phyloP scores from a whole-genome alignment of 2,888 invertebrate species.

The Saturnia japonica region DNA sequence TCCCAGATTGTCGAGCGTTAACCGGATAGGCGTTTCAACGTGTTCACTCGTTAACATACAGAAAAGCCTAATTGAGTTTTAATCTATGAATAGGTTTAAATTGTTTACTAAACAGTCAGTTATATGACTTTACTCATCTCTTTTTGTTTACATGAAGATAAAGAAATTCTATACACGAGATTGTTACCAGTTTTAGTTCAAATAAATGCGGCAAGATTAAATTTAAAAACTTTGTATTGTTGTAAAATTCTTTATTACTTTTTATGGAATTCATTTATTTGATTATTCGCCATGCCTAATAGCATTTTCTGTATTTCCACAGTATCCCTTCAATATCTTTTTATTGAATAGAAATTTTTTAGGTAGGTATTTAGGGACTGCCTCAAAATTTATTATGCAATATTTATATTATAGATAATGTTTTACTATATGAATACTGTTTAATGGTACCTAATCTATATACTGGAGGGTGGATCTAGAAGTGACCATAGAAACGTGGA shows the following conservation, averaged over 20 bases:
- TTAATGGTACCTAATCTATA: no score
- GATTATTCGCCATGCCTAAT: background rate
- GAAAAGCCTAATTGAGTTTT: slow-evolving; percentile 10
- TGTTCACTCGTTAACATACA: slow-evolving; percentile 15
- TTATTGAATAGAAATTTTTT: background rate
- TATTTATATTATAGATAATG: no score
- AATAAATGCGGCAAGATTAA: background rate
- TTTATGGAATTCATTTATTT: background rate
- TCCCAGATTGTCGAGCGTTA: slow-evolving; percentile 16
- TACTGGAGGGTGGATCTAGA: no score
- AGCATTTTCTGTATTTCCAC: background rate
- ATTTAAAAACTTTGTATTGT: background rate
- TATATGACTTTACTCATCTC: background rate
- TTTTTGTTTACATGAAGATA: background rate
- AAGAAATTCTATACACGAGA: background rate
- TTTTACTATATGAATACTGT: no score
- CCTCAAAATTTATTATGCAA: background rate
- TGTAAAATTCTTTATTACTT: background rate
- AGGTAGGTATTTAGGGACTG: background rate
- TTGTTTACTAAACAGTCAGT: slow-evolving; percentile 6
- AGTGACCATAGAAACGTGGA: no score
- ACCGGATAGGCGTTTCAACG: slow-evolving; percentile 11
- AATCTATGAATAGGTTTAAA: slow-evolving; percentile 10
- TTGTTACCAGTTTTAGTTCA: background rate
- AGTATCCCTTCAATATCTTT: background rate